Evolutionary conservation across 2,888 invertebrate genomes (phyloP).

Genomic region (Thymelicus acteon): DNA sequence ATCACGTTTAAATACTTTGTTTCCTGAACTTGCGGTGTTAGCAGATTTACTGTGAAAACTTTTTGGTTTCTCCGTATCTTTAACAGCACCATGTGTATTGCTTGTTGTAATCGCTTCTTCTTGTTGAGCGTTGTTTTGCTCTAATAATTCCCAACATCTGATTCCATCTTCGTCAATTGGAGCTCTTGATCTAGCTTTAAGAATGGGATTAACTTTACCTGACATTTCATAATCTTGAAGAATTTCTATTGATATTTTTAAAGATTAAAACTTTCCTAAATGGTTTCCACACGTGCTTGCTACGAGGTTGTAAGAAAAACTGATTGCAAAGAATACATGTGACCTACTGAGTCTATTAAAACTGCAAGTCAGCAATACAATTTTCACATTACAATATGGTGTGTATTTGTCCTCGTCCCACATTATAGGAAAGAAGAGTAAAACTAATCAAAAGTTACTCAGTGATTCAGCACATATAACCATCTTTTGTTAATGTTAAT

Average conservation of each 20-base stretch:
- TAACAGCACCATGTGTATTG: constrained; percentile 8
- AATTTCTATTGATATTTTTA: neutral
- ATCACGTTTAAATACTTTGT: constrained; percentile 38
- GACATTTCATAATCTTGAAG: constrained; percentile 47
- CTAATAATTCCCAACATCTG: constrained; percentile 68
- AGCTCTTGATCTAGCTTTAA: constrained; percentile 69
- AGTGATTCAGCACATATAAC: constrained; percentile 25
- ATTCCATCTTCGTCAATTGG: constrained; percentile 65
- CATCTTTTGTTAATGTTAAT: constrained; percentile 7
- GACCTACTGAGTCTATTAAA: constrained; percentile 34
- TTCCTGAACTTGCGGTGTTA: constrained; percentile 49
- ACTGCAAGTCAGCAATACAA: constrained; percentile 38
- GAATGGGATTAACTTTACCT: constrained; percentile 52
- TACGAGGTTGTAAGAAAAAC: constrained; percentile 13
- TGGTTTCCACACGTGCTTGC: constrained; percentile 9
- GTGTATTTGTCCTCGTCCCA: neutral
- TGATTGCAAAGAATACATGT: constrained; percentile 22
- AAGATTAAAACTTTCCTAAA: neutral
- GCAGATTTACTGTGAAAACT: constrained; percentile 55
- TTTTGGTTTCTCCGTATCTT: constrained; percentile 35
- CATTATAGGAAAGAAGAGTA: neutral
- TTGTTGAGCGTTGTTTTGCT: constrained; percentile 40
- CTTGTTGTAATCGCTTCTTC: neutral
- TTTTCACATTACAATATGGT: constrained; percentile 17
- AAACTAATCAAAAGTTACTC: constrained; percentile 11